Conservation (phyloP, 2,797 vertebrate genomes). For the Chelidonichthys spinosus region DNA sequence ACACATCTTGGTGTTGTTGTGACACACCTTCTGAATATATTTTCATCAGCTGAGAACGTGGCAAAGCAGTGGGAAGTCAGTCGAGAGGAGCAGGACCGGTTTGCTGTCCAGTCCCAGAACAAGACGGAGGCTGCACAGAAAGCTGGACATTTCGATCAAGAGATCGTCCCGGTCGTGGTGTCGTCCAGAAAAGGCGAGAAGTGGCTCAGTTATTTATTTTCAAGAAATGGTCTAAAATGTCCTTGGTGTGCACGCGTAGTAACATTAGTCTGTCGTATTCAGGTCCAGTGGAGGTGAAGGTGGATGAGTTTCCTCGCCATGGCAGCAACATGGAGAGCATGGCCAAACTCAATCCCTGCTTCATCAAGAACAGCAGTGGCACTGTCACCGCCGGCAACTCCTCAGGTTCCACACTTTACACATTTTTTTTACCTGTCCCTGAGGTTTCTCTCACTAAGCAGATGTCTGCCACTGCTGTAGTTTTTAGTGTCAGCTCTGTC, state of each 20-base stretch:
- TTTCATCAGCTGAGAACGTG: conserved; percentile 92
- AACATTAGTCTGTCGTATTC: conserved; percentile 19
- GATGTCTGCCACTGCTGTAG: neutral
- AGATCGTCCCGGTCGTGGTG: conserved; percentile 92
- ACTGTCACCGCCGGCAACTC: conserved; percentile 94
- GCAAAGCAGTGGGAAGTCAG: conserved; percentile 91
- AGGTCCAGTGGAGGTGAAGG: conserved; percentile 91
- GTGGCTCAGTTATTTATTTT: neutral
- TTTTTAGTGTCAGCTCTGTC: neutral
- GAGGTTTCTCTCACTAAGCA: neutral
- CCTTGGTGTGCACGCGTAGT: neutral
- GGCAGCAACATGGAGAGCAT: conserved; percentile 88
- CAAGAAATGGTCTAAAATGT: neutral
- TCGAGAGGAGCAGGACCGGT: conserved; percentile 90
- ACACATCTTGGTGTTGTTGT: neutral
- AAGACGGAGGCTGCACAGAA: conserved; percentile 92
- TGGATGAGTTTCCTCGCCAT: conserved; percentile 93
- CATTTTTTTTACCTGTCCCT: neutral
- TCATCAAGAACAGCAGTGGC: conserved; percentile 91
- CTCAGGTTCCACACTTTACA: conserved; percentile 94
- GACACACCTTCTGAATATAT: neutral
- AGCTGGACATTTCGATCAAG: conserved; percentile 91
- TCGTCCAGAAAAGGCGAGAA: conserved; percentile 90
- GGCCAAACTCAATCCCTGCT: conserved; percentile 92
- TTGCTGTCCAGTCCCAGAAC: conserved; percentile 91